Evolutionary conservation across 1,140 invertebrate species (phyloP), one percentile per base, ranked within the genome.

Genomic region (Papilio polyxenes): DNA sequence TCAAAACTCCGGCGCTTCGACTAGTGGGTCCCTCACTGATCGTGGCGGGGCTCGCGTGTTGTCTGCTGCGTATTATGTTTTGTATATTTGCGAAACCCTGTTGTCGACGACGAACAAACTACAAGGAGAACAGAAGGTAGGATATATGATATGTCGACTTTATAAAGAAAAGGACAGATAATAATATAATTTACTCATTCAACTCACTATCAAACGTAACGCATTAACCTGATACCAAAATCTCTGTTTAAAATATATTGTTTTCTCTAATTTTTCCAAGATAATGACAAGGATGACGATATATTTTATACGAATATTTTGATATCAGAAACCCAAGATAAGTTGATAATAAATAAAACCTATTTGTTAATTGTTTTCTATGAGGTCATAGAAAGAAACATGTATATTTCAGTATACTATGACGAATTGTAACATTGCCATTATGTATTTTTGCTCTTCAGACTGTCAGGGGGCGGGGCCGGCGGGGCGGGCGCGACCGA

Each of bases 1-100:
- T 98, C 95, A 97, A 98, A 93, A 98, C 97, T 75, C 95, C 97
- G 62, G 97, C 98, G 91, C 94, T 98, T 75, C 96, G 97, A 80
- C 95, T 98, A 83, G 97, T 98, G 90, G 98, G 97, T 59, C 98
- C 98, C 59, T 97, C 97, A 62, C 95, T 98, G 82, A 95, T 96
- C 84, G 92, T 95, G 49, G 95, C 95, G 72, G 96, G 96, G 40
- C 91, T 96, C 79, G 91, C 95, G 65, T 96, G 95, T 87, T 96
- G 96, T 89, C 84, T 96, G 82, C 92, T 96, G 82, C 94, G 96
- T 82, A 95, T 96, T 81, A 89, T 95, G 83, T 94, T 96, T 82
- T 96, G 96, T 89, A 95, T 95, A 84, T 96, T 95, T 85, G 95
- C 95, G 75, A 91, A 92, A 83, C 91, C 91, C 83, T 94, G 90